A percentile compares a stretch with the other conserved stretches of the same genome.
Conservation (phyloP, 64 coral and sea anemone species). For the Orbicella faveolata region DNA sequence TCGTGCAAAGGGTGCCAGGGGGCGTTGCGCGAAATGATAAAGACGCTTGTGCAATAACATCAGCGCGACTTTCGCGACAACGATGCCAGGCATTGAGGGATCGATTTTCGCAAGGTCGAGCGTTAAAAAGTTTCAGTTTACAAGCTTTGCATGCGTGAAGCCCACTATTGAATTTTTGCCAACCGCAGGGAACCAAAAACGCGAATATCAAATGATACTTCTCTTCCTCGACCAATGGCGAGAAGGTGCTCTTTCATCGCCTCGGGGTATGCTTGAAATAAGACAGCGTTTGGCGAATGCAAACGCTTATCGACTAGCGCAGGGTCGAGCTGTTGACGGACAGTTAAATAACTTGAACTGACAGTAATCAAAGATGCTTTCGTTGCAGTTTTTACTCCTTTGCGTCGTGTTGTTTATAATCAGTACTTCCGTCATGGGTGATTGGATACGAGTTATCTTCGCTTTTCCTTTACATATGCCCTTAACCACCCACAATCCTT, state of each 20-base stretch:
- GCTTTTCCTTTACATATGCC: background rate
- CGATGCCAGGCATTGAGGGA: conserved; percentile 16
- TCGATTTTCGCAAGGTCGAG: conserved; percentile 12
- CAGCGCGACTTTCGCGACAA: conserved; percentile 13
- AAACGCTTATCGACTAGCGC: background rate
- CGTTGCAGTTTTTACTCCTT: background rate
- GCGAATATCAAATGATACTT: conserved; percentile 36
- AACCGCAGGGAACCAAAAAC: conserved; percentile 46
- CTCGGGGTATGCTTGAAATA: conserved; percentile 22
- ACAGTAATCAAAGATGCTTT: background rate
- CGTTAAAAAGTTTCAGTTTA: conserved; percentile 62
- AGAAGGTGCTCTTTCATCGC: background rate
- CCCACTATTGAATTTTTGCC: conserved; percentile 47
- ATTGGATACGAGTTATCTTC: background rate
- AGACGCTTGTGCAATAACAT: conserved; percentile 28
- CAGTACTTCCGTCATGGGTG: conserved; percentile 5
- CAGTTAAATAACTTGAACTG: background rate
- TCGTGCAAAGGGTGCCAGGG: background rate
- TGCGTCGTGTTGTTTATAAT: background rate
- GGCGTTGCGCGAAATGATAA: background rate
- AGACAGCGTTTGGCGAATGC: background rate
- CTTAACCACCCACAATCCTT: background rate
- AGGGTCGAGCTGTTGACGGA: conserved; percentile 34
- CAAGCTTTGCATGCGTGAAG: conserved; percentile 68
- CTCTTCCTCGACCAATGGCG: background rate